Evolutionary conservation across 2,113 vertebrate species (phyloP).

Genomic region (Isurus oxyrinchus): DNA sequence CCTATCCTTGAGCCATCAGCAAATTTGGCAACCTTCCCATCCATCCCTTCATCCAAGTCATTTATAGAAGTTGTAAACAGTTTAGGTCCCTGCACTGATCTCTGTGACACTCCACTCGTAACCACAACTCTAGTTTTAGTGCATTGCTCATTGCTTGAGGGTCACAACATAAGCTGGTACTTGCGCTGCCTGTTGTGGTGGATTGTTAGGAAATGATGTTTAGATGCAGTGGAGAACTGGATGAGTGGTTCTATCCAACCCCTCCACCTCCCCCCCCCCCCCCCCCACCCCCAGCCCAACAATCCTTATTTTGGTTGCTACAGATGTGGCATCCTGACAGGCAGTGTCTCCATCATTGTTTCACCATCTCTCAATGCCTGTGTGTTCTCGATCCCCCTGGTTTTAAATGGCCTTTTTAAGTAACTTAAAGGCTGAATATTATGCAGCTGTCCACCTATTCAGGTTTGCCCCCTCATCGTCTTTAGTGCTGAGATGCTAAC

Average conservation of each 20-base stretch:
- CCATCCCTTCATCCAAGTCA: too few species aligned
- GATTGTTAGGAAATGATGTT: background rate
- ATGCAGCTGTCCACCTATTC: background rate
- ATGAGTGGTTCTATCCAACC: background rate
- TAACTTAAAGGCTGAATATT: background rate
- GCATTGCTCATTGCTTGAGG: background rate
- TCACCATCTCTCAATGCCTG: background rate
- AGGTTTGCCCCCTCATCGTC: background rate
- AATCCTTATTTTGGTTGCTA: background rate
- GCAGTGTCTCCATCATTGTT: background rate
- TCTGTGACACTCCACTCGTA: too few species aligned
- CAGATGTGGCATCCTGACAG: background rate
- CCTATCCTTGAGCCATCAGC: too few species aligned
- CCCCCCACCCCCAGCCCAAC: background rate
- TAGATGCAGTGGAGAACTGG: background rate
- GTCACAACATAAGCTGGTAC: background rate
- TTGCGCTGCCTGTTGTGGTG: background rate
- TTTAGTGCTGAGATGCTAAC: background rate
- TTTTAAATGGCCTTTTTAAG: background rate
- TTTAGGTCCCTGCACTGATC: too few species aligned
- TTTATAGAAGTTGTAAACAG: too few species aligned
- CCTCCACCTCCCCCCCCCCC: too few species aligned
- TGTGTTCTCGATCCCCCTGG: background rate
- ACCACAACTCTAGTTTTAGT: too few species aligned
- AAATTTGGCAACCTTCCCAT: too few species aligned